Percentiles rank a stretch among this genome's conserved stretches.
Conservation (phyloP, 2,888 invertebrate species). For the Ectemnius cavifrons region DNA sequence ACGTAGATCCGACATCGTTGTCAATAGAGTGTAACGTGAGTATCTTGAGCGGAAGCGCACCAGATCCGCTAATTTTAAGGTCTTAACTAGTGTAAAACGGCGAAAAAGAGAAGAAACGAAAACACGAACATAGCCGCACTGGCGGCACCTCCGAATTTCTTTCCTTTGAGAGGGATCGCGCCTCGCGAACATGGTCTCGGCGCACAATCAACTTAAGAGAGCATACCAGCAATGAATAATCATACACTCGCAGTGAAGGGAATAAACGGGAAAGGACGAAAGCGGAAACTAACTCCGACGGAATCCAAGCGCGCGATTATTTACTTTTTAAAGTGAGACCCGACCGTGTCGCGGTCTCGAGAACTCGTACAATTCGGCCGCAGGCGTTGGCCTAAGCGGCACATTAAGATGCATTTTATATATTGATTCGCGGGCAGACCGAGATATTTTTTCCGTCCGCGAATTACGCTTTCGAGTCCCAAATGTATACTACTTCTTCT, state of each 20-base stretch:
- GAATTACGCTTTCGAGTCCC: constrained; percentile 44
- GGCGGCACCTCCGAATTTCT: constrained; percentile 51
- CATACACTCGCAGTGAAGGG: constrained; percentile 3
- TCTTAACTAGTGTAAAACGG: constrained; percentile 10
- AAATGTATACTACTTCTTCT: constrained; percentile 45
- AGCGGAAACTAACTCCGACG: not conserved
- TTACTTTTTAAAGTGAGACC: constrained; percentile 18
- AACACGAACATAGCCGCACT: constrained; percentile 4
- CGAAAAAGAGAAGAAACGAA: not conserved
- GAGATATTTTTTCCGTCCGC: constrained; percentile 23
- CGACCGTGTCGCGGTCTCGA: constrained; percentile 16
- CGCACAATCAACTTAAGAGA: constrained; percentile 55
- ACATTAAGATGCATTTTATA: constrained; percentile 55
- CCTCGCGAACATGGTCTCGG: constrained; percentile 47
- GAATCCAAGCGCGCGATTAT: constrained; percentile 15
- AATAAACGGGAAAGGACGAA: not conserved
- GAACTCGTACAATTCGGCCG: constrained; percentile 36
- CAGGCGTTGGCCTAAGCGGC: constrained; percentile 26
- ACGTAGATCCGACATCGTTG: constrained; percentile 30
- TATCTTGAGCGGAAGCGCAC: constrained; percentile 25
- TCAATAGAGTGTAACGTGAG: not conserved
- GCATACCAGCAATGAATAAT: constrained; percentile 3
- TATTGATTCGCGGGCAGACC: constrained; percentile 40
- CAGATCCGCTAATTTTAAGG: too few species aligned
- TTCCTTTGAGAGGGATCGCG: constrained; percentile 41